These are phyloP conservation scores for Ectropis grisescens DNA, from an alignment of 1,140 invertebrate species.

Conservation along the genomic window DNA sequence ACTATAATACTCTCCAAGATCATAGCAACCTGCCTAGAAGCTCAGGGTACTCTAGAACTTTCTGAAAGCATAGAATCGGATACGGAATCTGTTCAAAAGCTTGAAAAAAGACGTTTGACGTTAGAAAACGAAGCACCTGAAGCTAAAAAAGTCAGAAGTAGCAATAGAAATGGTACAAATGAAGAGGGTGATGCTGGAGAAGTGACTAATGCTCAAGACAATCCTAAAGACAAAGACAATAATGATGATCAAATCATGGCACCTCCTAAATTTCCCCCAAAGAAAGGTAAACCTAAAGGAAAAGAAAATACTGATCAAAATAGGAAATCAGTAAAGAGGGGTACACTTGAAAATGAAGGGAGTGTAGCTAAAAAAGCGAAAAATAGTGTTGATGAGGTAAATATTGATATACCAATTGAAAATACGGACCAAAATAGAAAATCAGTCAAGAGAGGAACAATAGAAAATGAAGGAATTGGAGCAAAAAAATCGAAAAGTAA, in stretches of 20 bases:
- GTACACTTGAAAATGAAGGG: background rate
- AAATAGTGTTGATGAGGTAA: too few species aligned
- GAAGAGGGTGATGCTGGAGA: too few species aligned
- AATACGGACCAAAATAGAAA: too few species aligned
- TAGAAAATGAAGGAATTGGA: too few species aligned
- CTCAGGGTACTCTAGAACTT: constrained; percentile 13
- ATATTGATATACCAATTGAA: too few species aligned
- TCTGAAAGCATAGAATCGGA: constrained; percentile 25
- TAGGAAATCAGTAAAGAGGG: constrained; percentile 1
- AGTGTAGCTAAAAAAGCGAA: constrained; percentile 24
- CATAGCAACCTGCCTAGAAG: constrained; percentile 32
- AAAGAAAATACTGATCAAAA: constrained; percentile 17
- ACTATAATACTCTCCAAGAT: constrained; percentile 36
- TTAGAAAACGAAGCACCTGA: constrained; percentile 15
- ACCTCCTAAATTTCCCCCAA: constrained; percentile 39
- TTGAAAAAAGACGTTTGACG: constrained; percentile 11
- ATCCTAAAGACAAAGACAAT: constrained; percentile 12
- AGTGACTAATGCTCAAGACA: too few species aligned
- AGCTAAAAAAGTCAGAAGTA: background rate
- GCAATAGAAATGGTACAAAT: background rate
- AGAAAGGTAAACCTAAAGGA: constrained; percentile 27
- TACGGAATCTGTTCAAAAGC: constrained; percentile 10
- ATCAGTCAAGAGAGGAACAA: too few species aligned
- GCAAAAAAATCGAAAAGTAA: too few species aligned
- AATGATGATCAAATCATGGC: constrained; percentile 42